These are phyloP conservation scores for Sylvia atricapilla DNA, from an alignment of 2,113 vertebrate species.

Conservation along the genomic window DNA sequence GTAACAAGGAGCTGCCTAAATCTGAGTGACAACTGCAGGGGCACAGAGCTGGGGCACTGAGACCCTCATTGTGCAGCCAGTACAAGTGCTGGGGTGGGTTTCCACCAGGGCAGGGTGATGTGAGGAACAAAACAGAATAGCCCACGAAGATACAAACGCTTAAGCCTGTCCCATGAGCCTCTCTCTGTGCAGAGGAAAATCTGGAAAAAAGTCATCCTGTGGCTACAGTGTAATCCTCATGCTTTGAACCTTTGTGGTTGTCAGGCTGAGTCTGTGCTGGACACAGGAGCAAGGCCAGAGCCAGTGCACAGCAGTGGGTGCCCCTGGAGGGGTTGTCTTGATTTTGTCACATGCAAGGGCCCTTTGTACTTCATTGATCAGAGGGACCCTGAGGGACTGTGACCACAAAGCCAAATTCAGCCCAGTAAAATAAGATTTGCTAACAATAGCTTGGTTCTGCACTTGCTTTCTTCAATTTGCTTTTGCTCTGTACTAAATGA, in stretches of 20 bases:
- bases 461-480: neutral
- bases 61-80: neutral
- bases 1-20: neutral
- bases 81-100: rapidly evolving
- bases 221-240: neutral
- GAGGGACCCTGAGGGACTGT: neutral
- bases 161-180: neutral
- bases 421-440: neutral
- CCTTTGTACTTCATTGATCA: neutral
- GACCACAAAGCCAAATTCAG: neutral
- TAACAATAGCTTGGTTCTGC: neutral
- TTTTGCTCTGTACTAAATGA: neutral
- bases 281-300: neutral
- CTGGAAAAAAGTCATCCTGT: neutral
- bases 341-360: neutral
- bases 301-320: neutral
- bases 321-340: neutral
- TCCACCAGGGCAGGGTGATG: neutral
- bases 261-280: neutral
- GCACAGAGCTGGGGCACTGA: neutral
- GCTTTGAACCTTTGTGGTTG: neutral
- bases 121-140: neutral
- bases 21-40: neutral
- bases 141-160: neutral
- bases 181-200: neutral